Conservation (phyloP, 2,888 invertebrate species). For the Temnothorax rugatulus region DNA sequence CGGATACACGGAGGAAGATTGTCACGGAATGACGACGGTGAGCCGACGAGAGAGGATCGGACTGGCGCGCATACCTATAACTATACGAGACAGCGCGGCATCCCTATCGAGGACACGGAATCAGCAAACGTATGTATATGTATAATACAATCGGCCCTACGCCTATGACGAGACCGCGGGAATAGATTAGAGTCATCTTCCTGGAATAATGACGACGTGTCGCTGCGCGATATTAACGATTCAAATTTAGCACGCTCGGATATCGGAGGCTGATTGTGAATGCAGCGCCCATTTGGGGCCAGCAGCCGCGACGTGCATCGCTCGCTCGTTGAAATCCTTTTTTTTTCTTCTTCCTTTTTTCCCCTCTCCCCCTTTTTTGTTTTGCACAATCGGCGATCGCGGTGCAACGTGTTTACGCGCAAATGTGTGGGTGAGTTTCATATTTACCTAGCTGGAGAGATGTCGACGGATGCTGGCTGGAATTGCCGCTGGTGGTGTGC, state of each 20-base stretch:
- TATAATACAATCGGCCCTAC: constrained; percentile 22
- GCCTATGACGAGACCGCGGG: constrained; percentile 60
- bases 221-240: constrained; percentile 73
- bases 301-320: constrained; percentile 29
- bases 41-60: background rate
- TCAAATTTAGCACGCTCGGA: constrained; percentile 70
- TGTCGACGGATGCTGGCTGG: background rate
- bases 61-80: background rate
- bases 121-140: constrained; percentile 48
- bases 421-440: constrained; percentile 30
- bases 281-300: constrained; percentile 48
- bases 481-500: background rate
- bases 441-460: constrained; percentile 22
- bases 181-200: constrained; percentile 73
- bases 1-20: constrained; percentile 34
- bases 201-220: constrained; percentile 73
- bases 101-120: constrained; percentile 59
- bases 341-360: background rate
- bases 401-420: constrained; percentile 17
- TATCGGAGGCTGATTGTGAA: constrained; percentile 65
- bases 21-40: constrained; percentile 43
- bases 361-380: background rate
- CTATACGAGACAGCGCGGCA: constrained; percentile 3
- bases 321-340: constrained; percentile 5
- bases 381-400: constrained; percentile 4